Evolutionary conservation across 2,113 vertebrate genomes (phyloP).

Genomic region (Genyomyrus donnyi): DNA sequence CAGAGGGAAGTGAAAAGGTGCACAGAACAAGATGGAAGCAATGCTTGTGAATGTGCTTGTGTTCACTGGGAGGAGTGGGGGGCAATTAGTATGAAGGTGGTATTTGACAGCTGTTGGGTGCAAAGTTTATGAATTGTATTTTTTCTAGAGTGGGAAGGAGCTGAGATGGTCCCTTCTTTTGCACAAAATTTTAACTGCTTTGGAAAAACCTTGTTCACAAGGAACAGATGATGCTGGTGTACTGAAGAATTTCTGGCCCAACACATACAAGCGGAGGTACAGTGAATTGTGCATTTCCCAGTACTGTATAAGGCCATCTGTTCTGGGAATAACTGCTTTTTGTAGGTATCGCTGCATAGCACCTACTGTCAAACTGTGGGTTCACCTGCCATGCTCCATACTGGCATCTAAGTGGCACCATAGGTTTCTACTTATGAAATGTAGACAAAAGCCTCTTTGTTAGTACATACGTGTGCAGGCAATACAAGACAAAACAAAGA

Average conservation of each 20-base stretch:
- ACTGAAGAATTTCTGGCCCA: background rate
- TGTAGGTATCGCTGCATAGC: background rate
- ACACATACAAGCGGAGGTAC: background rate
- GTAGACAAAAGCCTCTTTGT: background rate
- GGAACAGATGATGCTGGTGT: background rate
- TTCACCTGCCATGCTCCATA: background rate
- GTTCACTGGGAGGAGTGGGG: background rate
- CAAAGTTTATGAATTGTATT: background rate
- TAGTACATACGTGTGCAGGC: background rate
- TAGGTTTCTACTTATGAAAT: background rate
- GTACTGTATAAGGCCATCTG: background rate
- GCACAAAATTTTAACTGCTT: background rate
- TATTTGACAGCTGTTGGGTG: background rate
- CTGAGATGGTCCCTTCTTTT: background rate
- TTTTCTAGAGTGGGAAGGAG: background rate
- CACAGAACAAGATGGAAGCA: background rate
- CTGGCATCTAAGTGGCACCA: background rate
- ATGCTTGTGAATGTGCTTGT: background rate
- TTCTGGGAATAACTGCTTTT: background rate
- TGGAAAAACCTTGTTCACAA: background rate
- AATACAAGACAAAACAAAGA: background rate
- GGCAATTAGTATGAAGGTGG: background rate
- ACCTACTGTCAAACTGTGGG: background rate
- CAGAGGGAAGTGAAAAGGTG: background rate
- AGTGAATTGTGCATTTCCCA: background rate